Conservation (phyloP, 2,113 vertebrate species). For the Hippotragus niger region DNA sequence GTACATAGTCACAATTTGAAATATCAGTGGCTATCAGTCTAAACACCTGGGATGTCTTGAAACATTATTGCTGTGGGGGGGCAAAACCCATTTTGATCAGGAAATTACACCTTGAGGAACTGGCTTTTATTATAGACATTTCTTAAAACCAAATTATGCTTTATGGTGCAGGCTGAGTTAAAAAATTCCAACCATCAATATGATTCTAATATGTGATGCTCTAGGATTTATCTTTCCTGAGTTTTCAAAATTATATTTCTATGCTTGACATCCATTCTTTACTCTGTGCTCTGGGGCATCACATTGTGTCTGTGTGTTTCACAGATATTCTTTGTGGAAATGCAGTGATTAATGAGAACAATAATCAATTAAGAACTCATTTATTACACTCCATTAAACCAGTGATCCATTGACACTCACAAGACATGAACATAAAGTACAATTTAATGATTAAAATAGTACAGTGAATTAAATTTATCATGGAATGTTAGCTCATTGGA, state of each 20-base stretch:
- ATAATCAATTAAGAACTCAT: slow-evolving; percentile 65
- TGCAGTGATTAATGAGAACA: slow-evolving; percentile 56
- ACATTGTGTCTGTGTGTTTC: neutral
- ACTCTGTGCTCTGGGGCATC: neutral
- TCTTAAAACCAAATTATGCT: slow-evolving; percentile 40
- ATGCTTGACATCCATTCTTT: slow-evolving; percentile 22
- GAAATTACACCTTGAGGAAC: slow-evolving; percentile 29
- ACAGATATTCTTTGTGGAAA: slow-evolving; percentile 15
- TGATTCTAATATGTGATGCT: slow-evolving; percentile 8
- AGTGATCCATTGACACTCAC: slow-evolving; percentile 58
- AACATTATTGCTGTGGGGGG: neutral
- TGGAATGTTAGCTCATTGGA: slow-evolving; percentile 9
- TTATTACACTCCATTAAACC: slow-evolving; percentile 62
- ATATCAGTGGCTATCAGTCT: neutral
- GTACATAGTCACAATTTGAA: neutral
- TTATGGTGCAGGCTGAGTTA: neutral
- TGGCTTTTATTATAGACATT: slow-evolving; percentile 45
- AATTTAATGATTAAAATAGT: slow-evolving; percentile 44
- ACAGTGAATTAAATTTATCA: slow-evolving; percentile 41
- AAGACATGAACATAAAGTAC: slow-evolving; percentile 44
- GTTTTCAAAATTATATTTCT: slow-evolving; percentile 34
- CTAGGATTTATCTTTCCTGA: slow-evolving; percentile 25
- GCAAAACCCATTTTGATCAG: neutral
- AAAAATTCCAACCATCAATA: slow-evolving; percentile 29
- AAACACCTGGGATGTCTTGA: neutral